Base-by-base conservation (phyloP, 2,888 invertebrate species). In the Heliconius aoede region DNA sequence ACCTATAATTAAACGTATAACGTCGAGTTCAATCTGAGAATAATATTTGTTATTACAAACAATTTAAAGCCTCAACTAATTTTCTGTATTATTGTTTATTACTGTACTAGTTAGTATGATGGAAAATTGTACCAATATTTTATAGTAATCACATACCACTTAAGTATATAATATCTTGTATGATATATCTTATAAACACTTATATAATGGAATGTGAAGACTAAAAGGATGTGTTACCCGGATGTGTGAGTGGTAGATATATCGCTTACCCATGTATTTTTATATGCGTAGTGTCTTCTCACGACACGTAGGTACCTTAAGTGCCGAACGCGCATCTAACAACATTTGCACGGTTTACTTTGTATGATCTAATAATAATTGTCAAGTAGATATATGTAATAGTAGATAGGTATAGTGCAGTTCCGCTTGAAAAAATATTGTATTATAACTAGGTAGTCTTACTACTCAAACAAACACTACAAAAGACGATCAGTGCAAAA, bases 211-310 rank as follows among this genome's bases (percentile, higher is more conserved):
- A 84, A 88, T 90, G 86, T 85, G 77, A 81, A 77, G 83, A 86
- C 84, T 84, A 85, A 78, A 79, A 81, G 77, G 82, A 81, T 82
- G 81, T 82, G 82, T 84, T 84, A 88, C 87, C 87, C 90, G 89
- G 86, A 88, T 87, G 82, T 87, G 83, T 84, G 78, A 78, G 79
- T 80, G 78, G 75, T 74, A 81, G 80, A 77, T 78, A 76, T 62
- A n/a, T 40, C 72, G 28, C 55, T 61, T 76, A 21, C 51, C 24
- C 74, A 28, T 80, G 78, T 76, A 78, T 77, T 64, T 73, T 76
- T 77, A 72, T 77, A 77, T 77, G 62, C 79, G 68, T 61, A 40
- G 13, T 80, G 79, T 67, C 81, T 78, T 81, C 78, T 77, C 77
- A 80, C 78, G 80, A 78, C 65, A 30, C 40, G 68, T 69, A 18